Conservation (phyloP, 2,797 vertebrate species). For the Gambusia yucatana region DNA sequence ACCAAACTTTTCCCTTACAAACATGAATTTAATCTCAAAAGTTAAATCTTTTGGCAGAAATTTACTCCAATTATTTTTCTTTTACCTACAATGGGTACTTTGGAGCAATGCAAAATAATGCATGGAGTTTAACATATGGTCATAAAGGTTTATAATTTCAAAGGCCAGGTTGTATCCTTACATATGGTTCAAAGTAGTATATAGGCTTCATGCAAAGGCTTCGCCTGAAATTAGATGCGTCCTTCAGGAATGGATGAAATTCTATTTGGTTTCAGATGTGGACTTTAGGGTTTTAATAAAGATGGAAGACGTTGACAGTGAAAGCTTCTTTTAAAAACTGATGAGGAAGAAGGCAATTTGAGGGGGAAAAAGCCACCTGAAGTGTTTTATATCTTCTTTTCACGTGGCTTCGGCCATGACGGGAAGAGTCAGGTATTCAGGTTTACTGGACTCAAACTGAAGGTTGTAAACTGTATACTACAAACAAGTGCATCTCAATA, state of each 20-base stretch:
- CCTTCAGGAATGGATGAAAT: conserved; percentile 26
- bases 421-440: conserved; percentile 17
- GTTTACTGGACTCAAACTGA: conserved; percentile 31
- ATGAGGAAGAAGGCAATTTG: background rate
- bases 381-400: background rate
- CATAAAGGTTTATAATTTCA: conserved; percentile 31
- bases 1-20: background rate
- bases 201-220: background rate
- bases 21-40: background rate
- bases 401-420: conserved; percentile 12
- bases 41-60: background rate
- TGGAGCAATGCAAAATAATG: conserved; percentile 16
- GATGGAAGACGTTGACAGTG: background rate
- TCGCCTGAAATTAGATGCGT: background rate
- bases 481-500: conserved; percentile 44
- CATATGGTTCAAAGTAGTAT: conserved; percentile 10
- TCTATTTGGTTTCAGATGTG: background rate
- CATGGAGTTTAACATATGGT: conserved; percentile 16
- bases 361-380: background rate
- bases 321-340: background rate
- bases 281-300: background rate
- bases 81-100: background rate
- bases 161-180: conserved; percentile 19
- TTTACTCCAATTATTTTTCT: conserved; percentile 24
- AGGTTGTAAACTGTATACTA: conserved; percentile 26